Percentiles rank a stretch among this genome's conserved stretches.
phyloP scores from a whole-genome alignment of 2,797 vertebrate species.

The Chelonia mydas region DNA sequence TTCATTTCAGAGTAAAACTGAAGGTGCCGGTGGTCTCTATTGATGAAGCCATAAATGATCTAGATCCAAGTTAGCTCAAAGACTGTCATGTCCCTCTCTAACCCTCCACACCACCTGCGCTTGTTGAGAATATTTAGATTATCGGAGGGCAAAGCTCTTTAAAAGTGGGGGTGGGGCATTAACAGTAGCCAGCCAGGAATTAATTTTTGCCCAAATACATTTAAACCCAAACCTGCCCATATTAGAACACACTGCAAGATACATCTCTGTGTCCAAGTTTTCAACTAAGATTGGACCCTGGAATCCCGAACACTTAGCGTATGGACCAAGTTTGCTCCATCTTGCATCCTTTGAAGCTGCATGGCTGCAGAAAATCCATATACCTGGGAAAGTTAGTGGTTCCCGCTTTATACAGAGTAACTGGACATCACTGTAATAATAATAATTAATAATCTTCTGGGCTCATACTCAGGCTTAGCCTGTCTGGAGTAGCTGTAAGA shows the following conservation, averaged over 20 bases:
- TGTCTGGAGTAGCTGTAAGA: background rate
- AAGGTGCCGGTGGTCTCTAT: background rate
- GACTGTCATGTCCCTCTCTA: accelerated
- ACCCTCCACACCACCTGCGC: background rate
- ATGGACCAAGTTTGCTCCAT: background rate
- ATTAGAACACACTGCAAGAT: background rate
- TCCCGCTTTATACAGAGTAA: background rate
- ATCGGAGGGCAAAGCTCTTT: background rate
- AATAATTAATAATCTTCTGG: background rate
- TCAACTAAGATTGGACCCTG: background rate
- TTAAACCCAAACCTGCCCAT: background rate
- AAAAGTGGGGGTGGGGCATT: accelerated
- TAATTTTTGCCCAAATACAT: background rate
- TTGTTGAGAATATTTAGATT: accelerated
- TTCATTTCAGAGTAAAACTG: background rate
- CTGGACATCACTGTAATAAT: background rate
- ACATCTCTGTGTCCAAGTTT: background rate
- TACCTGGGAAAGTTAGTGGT: background rate
- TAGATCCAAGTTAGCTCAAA: background rate
- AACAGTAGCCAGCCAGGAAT: background rate
- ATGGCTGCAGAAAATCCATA: background rate
- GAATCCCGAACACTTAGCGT: background rate
- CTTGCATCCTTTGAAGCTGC: background rate
- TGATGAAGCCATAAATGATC: background rate
- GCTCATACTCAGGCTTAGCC: background rate